Base-by-base conservation (phyloP, 2,888 invertebrate genomes). In the Agrochola lychnidis region DNA sequence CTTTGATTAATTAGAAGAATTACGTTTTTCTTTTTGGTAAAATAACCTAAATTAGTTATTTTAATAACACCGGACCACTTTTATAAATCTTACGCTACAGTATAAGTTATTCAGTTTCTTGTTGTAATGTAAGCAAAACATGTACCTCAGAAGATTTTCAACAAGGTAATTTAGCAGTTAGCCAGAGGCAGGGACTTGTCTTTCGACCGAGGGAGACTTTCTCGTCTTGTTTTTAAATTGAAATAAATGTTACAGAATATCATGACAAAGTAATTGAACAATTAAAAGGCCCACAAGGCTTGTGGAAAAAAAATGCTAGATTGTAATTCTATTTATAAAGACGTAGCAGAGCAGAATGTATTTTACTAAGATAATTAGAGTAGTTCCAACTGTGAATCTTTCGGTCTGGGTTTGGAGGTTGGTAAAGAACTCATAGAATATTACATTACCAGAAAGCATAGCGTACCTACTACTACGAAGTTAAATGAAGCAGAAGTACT, bases 151-250 rank as follows among this genome's bases (percentile, higher is more conserved):
- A 78, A 75, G 70, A 77, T 79, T 85, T 77, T 81, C 78, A 84
- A 69, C 53, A 86, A 88, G 84, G 78, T 84, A 82, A 76, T 80
- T 81, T 79, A 82, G 73, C 83, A 81, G 79, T 69, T 78, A 83
- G 86, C 88, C 84, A 83, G 84, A 73, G 87, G 88, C 86, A 73
- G 76, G 82, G 78, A 74, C 78, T 56, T 69, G 77, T 69, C 66
- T 73, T 79, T 78, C 83, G 68, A 76, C 22, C 48, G n/a, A 66
- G 12, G 53, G 70, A 78, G 80, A 86, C 81, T 83, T 85, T 84
- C 68, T 79, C 71, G 78, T 87, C 82, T 85, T 79, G 74, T 87
- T 85, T 76, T 64, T 76, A 79, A 87, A 89, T 86, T 86, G 79
- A 86, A 89, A 79, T 85, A 81, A 74, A 79, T 69, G 25, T 73